phyloP scores from a whole-genome alignment of 2,113 vertebrate species.

The Catharus fuscescens region DNA sequence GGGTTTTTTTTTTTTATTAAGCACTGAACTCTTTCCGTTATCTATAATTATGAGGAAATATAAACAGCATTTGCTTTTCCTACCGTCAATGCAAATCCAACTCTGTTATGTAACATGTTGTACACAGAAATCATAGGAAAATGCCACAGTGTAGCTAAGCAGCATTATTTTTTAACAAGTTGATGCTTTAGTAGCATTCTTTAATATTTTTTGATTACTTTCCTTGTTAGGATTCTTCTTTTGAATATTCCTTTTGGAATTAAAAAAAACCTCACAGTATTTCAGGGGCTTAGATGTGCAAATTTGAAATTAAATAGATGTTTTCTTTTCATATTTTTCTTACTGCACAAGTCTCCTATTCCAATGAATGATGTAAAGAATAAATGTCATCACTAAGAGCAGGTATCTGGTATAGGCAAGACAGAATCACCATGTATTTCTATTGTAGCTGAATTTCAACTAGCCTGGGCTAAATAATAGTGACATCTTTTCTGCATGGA shows the following conservation, averaged over 20 bases:
- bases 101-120: background rate
- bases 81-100: slow-evolving; percentile 8
- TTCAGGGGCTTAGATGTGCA: background rate
- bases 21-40: background rate
- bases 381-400: background rate
- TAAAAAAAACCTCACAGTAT: background rate
- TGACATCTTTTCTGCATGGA: background rate
- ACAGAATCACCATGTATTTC: background rate
- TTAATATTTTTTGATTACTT: background rate
- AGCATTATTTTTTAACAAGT: background rate
- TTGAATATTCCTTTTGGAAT: background rate
- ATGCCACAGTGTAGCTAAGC: background rate
- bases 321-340: background rate
- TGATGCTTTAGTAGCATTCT: background rate
- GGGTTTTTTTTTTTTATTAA: background rate
- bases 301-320: background rate
- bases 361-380: background rate
- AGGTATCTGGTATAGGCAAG: background rate
- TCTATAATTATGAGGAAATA: background rate
- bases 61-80: background rate
- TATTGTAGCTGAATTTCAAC: background rate
- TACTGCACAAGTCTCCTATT: background rate
- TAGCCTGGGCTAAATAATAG: background rate
- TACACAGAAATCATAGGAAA: background rate
- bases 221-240: background rate